These are phyloP conservation scores for Strigamia maritima DNA, from an alignment of 2,888 invertebrate species.

Conservation along the genomic window DNA sequence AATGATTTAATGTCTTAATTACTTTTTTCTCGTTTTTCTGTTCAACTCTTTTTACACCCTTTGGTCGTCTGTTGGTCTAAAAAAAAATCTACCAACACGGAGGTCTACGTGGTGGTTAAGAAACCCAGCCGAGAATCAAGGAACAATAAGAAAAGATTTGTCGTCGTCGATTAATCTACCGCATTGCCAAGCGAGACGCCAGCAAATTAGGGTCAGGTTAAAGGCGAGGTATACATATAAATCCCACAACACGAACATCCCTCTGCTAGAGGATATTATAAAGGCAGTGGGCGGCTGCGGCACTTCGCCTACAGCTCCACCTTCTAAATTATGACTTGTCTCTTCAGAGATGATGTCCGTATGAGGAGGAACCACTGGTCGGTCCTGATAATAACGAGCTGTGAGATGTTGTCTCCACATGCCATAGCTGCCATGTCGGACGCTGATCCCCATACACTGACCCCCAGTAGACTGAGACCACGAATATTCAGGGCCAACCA, in stretches of 20 bases:
- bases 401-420: constrained; percentile 30
- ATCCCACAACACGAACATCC: constrained; percentile 4
- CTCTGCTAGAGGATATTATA: constrained; percentile 24
- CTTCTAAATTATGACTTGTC: constrained; percentile 15
- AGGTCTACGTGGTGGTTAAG: constrained; percentile 3
- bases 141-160: constrained; percentile 38
- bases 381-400: constrained; percentile 27
- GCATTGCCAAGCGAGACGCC: constrained; percentile 14
- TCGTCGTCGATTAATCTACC: constrained; percentile 38
- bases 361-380: constrained; percentile 7
- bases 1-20: constrained; percentile 39
- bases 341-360: constrained; percentile 26
- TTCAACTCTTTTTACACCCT: constrained; percentile 12
- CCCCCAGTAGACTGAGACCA: neutral
- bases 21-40: constrained; percentile 31
- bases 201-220: constrained; percentile 39
- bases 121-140: constrained; percentile 9
- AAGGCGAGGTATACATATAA: constrained; percentile 31
- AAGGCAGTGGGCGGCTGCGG: constrained; percentile 27
- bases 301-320: constrained; percentile 1
- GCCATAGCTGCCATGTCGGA: constrained; percentile 17
- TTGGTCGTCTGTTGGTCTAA: neutral
- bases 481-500: constrained; percentile 4
- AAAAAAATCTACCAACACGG: neutral
- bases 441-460: constrained; percentile 20